phyloP scores from a whole-genome alignment of 2,797 vertebrate species.

The Gobio occitaniae region DNA sequence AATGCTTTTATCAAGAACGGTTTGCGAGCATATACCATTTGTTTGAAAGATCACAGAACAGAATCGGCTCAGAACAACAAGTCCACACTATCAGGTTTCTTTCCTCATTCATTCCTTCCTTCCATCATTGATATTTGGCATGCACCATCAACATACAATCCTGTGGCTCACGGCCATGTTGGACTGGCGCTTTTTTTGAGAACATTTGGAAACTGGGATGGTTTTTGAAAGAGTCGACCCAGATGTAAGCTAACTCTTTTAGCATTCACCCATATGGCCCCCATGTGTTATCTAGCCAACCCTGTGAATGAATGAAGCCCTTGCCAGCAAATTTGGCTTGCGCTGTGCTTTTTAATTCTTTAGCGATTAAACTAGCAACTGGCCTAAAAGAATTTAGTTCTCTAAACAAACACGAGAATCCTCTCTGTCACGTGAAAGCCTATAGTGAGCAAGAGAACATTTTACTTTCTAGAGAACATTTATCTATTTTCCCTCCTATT shows the following conservation, averaged over 20 bases:
- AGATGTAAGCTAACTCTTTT: conserved; percentile 61
- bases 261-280: conserved; percentile 71
- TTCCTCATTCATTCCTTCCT: conserved; percentile 31
- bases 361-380: conserved; percentile 33
- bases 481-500: conserved; percentile 47
- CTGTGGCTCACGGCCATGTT: conserved; percentile 32
- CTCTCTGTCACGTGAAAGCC: conserved; percentile 26
- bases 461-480: background rate
- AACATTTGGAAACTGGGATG: conserved; percentile 31
- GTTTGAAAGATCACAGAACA: conserved; percentile 27
- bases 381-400: conserved; percentile 26
- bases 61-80: conserved; percentile 12
- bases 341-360: conserved; percentile 21
- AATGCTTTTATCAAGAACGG: conserved; percentile 6
- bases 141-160: conserved; percentile 24
- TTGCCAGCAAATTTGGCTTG: conserved; percentile 40
- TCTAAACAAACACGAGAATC: conserved; percentile 36
- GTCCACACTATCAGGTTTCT: conserved; percentile 32
- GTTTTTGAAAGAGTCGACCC: conserved; percentile 44
- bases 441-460: background rate
- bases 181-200: conserved; percentile 3
- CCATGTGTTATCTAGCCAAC: conserved; percentile 63
- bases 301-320: conserved; percentile 50
- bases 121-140: conserved; percentile 46
- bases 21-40: background rate